These are phyloP conservation scores for Argentina silus DNA, from an alignment of 2,797 vertebrate species.

Conservation along the genomic window DNA sequence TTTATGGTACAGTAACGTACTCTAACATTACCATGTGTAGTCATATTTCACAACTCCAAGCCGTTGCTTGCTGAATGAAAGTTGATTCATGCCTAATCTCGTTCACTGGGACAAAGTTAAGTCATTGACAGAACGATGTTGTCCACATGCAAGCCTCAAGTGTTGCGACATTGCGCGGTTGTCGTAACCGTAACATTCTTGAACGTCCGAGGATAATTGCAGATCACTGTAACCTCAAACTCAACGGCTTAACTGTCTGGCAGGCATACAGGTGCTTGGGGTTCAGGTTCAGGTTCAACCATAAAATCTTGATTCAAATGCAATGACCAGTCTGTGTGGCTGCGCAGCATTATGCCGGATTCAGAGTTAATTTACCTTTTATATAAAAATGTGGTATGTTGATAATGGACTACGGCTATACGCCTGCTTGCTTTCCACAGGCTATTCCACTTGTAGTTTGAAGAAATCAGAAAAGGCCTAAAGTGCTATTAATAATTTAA, in stretches of 20 bases:
- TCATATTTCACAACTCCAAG: neutral
- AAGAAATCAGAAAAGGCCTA: too few relatives aligned
- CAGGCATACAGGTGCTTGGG: neutral
- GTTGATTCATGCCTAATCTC: neutral
- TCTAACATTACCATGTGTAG: neutral
- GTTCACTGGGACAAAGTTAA: too few relatives aligned
- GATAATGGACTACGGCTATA: too few relatives aligned
- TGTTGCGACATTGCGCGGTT: neutral
- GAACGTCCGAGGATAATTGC: neutral
- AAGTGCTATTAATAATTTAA: too few relatives aligned
- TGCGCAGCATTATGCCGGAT: too few relatives aligned
- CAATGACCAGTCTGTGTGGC: too few relatives aligned
- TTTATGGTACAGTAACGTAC: neutral
- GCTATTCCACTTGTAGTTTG: too few relatives aligned
- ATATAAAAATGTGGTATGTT: too few relatives aligned
- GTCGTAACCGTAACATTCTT: neutral
- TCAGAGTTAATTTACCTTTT: too few relatives aligned
- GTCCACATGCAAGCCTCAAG: neutral
- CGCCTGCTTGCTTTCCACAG: too few relatives aligned
- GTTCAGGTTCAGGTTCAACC: neutral
- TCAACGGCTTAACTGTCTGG: neutral
- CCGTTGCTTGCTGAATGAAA: neutral
- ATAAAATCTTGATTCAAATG: too few relatives aligned
- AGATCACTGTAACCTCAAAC: neutral
- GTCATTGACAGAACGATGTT: neutral